phyloP scores from a whole-genome alignment of 2,888 invertebrate genomes.

The Drosophila nigricruria region DNA sequence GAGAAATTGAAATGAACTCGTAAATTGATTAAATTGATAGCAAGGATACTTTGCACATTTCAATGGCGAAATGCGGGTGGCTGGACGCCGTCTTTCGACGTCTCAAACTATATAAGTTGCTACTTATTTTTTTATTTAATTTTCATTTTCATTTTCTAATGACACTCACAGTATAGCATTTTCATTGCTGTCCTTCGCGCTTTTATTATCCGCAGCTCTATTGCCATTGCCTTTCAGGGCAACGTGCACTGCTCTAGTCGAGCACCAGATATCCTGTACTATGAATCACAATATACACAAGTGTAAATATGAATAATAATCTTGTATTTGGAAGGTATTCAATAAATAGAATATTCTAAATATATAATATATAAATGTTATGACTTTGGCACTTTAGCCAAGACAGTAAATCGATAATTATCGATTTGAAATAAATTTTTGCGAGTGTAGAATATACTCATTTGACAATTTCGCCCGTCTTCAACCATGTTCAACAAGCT shows the following conservation, averaged over 20 bases:
- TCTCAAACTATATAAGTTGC: conserved; percentile 11
- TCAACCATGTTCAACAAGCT: background rate
- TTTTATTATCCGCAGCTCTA: conserved; percentile 27
- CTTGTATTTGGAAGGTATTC: background rate
- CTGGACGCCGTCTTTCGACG: conserved; percentile 2
- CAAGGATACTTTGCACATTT: conserved; percentile 37
- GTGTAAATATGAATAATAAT: too few relatives aligned
- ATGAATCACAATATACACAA: background rate
- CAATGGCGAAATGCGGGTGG: conserved; percentile 57
- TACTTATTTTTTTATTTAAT: conserved; percentile 9
- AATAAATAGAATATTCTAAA: too few relatives aligned
- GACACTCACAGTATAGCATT: conserved; percentile 32
- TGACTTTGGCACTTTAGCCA: too few relatives aligned
- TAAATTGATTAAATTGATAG: conserved; percentile 72
- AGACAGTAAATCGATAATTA: background rate
- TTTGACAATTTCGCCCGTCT: too few relatives aligned
- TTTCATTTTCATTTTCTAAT: conserved; percentile 45
- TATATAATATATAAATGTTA: too few relatives aligned
- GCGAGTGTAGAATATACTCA: too few relatives aligned
- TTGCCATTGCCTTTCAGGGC: background rate
- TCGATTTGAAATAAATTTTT: background rate
- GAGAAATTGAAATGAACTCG: conserved; percentile 67
- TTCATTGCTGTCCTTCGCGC: conserved; percentile 27
- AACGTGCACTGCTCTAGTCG: background rate
- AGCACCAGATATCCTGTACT: background rate